Base-by-base conservation (phyloP, 2,888 invertebrate species). In the Autographa pulchrina region DNA sequence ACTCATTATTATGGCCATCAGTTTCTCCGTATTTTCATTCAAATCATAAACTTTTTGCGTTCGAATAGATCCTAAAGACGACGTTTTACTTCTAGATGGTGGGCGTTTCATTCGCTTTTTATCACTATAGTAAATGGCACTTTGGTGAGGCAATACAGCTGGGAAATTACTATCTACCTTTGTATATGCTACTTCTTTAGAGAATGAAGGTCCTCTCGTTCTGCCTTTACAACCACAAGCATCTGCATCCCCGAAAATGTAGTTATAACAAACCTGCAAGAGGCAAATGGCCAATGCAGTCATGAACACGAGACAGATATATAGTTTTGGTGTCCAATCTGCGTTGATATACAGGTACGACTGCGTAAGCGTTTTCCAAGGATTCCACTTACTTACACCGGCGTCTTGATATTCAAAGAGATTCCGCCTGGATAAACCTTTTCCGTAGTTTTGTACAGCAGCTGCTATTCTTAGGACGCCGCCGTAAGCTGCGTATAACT, bases 381-480 rank as follows among this genome's bases (percentile, higher is more conserved):
- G 93, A 68, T 89, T 90, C 93, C 93, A 94, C 75, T 85, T 91
- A 0, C 82, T 71, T 32, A 82, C 68, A 4, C 71, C 81, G 41
- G 80, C 35, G 4, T 82, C 78, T 20, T 88, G 83, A 61, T 84
- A 82, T 18, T 92, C 90, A 64, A 88, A 92, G 9, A 94, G 88
- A 79, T 94, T 94, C 11, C 94, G 90, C 20, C 93, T 86, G 2
- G 92, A 86, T 43, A 94, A 80, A 0, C 92, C 92, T 83, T 92
- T 93, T 2, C 94, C 94, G 68, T 95, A 94, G 66, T 84, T 92
- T 85, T 95, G 95, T 4, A 94, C 94, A 0, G 94, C 92, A 8
- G 94, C 95, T 14, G 94, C 95, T 85, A 96, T 90, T 68, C 94
- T 87, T 61, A 96, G 80, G 1, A 94, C 86, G 3, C 95, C 95